These are phyloP conservation scores for Drosophila kambysellisi DNA, from an alignment of 2,888 invertebrate genomes.

Conservation along the genomic window DNA sequence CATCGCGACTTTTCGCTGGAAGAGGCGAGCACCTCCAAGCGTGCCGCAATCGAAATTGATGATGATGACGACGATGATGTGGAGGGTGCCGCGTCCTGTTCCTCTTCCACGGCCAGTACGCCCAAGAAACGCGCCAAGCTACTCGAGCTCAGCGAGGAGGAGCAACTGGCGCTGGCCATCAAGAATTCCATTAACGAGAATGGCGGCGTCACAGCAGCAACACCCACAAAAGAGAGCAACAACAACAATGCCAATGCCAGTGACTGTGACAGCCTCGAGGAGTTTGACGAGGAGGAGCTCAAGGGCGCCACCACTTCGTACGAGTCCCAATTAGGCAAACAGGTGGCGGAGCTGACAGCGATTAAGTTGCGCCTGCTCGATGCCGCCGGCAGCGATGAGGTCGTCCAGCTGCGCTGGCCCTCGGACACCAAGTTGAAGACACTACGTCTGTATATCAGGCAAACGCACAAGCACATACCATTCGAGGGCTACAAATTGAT, in stretches of 20 bases:
- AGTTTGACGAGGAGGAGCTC: conserved; percentile 74
- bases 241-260: conserved; percentile 55
- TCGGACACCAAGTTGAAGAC: conserved; percentile 82
- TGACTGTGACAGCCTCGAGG: conserved; percentile 75
- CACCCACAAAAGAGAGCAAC: conserved; percentile 30
- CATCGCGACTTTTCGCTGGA: conserved; percentile 77
- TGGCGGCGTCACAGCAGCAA: conserved; percentile 44
- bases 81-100: conserved; percentile 54
- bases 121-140: conserved; percentile 74
- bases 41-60: conserved; percentile 59
- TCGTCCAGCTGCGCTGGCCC: conserved; percentile 84
- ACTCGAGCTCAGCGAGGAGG: conserved; percentile 83
- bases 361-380: conserved; percentile 82
- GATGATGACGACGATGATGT: conserved; percentile 57
- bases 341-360: conserved; percentile 76
- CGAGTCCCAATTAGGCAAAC: conserved; percentile 70
- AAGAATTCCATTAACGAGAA: conserved; percentile 85
- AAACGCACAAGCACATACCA: conserved; percentile 82
- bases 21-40: conserved; percentile 76
- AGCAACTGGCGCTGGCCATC: conserved; percentile 84
- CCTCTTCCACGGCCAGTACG: conserved; percentile 47
- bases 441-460: conserved; percentile 80
- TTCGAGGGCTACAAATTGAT: conserved; percentile 83
- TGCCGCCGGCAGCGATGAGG: conserved; percentile 74
- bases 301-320: conserved; percentile 66